These are phyloP conservation scores for Nannoperca australis DNA, from an alignment of 2,797 vertebrate species.

Conservation along the genomic window DNA sequence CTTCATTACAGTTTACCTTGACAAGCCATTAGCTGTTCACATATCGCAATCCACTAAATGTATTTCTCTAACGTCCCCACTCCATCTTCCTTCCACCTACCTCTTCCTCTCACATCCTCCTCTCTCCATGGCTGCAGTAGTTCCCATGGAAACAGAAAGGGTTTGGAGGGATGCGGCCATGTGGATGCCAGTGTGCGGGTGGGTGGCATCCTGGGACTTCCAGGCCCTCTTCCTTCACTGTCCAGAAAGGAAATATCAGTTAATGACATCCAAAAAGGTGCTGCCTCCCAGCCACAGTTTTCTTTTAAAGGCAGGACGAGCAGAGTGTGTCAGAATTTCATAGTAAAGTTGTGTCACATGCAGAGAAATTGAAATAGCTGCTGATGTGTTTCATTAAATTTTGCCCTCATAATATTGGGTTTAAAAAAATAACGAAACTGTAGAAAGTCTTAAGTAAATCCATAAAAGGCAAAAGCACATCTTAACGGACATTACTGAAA, in stretches of 20 bases:
- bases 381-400: conserved; percentile 14
- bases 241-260: conserved; percentile 59
- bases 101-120: conserved; percentile 64
- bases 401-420: background rate
- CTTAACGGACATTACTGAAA: conserved; percentile 28
- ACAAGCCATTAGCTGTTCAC: conserved; percentile 66
- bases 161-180: conserved; percentile 70
- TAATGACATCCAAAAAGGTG: conserved; percentile 44
- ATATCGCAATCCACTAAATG: conserved; percentile 65
- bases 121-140: conserved; percentile 69
- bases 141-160: conserved; percentile 84
- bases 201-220: conserved; percentile 60
- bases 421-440: conserved; percentile 14
- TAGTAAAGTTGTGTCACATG: background rate
- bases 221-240: conserved; percentile 27
- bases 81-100: conserved; percentile 52
- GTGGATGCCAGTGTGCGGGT: conserved; percentile 65
- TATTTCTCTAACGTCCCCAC: conserved; percentile 50
- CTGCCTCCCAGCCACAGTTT: conserved; percentile 16
- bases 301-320: background rate
- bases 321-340: background rate
- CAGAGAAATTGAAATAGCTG: conserved; percentile 6
- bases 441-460: conserved; percentile 7
- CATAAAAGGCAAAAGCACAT: conserved; percentile 7
- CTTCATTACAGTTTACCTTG: conserved; percentile 62